Conservation (phyloP, 64 coral and sea anemone species). For the Dendrophyllia cribrosa region DNA sequence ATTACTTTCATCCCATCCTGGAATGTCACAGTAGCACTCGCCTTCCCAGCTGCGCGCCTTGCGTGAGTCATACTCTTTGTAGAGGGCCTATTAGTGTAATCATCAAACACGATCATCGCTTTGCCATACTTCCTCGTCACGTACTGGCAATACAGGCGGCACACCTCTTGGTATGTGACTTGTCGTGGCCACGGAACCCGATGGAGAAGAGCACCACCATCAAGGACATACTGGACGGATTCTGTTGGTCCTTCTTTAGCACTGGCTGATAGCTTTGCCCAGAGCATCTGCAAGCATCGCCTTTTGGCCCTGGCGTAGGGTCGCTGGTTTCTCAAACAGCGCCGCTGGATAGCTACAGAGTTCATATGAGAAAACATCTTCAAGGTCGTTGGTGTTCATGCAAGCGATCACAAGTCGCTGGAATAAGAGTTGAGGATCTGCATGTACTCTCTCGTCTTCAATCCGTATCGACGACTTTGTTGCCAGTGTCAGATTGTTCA, state of each 20-base stretch:
- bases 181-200: constrained; percentile 21
- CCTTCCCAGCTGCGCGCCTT: constrained; percentile 20
- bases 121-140: constrained; percentile 45
- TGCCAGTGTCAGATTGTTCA: no score
- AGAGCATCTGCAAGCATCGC: constrained; percentile 56
- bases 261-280: constrained; percentile 33
- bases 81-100: not conserved
- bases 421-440: constrained; percentile 45
- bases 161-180: constrained; percentile 30
- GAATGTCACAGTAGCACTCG: constrained; percentile 14
- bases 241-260: not conserved
- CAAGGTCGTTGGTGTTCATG: constrained; percentile 11
- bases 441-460: constrained; percentile 37
- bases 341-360: no score
- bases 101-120: constrained; percentile 57
- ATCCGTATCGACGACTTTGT: constrained; percentile 30
- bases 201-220: constrained; percentile 69
- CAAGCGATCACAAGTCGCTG: constrained; percentile 48
- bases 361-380: no score
- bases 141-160: constrained; percentile 31
- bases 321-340: constrained; percentile 51
- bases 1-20: constrained; percentile 31
- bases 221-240: constrained; percentile 54
- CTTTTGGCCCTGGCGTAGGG: constrained; percentile 40
- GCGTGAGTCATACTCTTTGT: constrained; percentile 45